phyloP scores from a whole-genome alignment of 2,797 vertebrate species.

The Nannoperca obscura region DNA sequence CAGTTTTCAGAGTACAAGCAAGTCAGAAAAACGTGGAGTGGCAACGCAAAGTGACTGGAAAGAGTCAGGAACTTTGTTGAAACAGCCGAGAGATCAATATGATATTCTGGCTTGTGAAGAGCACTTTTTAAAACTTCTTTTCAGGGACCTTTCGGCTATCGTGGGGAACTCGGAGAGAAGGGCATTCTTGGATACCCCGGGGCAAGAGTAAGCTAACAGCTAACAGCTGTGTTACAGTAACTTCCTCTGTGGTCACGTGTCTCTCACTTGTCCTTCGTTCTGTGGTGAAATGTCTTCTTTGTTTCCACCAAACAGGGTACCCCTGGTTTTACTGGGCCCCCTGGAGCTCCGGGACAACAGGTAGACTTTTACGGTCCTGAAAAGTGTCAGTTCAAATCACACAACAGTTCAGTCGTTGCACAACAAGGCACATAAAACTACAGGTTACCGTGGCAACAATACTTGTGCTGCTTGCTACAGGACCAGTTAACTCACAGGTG shows the following conservation, averaged over 20 bases:
- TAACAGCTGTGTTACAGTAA: rapidly evolving
- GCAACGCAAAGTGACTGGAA: not conserved
- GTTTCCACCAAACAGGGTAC: conserved; percentile 83
- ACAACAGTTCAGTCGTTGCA: not conserved
- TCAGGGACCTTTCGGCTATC: conserved; percentile 84
- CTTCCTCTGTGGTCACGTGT: not conserved
- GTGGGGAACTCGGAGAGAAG: conserved; percentile 91
- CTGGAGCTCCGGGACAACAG: conserved; percentile 84
- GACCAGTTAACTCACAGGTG: no score
- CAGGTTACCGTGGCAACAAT: not conserved
- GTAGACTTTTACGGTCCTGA: conserved; percentile 51
- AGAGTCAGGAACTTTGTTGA: not conserved
- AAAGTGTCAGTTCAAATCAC: not conserved
- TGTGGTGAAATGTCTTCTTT: conserved; percentile 33
- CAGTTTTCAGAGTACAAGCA: not conserved
- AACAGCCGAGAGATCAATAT: not conserved
- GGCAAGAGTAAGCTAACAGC: conserved; percentile 85
- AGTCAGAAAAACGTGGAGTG: not conserved
- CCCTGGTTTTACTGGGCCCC: conserved; percentile 87
- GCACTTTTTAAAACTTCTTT: not conserved
- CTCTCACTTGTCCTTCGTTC: conserved; percentile 5
- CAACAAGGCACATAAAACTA: not conserved
- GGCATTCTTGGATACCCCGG: conserved; percentile 94
- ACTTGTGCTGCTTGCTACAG: no score
- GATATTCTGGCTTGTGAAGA: not conserved